Evolutionary conservation across 2,797 vertebrate species (phyloP).

Genomic region (Zalophus californianus): DNA sequence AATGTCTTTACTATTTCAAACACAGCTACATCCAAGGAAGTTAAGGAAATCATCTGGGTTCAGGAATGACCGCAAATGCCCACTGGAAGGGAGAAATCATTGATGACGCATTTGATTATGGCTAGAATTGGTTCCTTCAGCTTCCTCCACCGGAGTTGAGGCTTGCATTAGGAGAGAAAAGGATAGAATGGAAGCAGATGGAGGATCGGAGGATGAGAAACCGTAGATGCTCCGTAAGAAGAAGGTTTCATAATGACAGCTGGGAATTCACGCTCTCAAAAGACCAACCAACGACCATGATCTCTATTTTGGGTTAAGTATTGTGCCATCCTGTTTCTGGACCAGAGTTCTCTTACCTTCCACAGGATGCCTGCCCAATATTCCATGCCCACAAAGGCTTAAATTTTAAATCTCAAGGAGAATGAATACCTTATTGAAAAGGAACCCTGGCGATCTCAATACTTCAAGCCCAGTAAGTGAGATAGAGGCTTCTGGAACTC

Average conservation of each 20-base stretch:
- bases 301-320: not conserved
- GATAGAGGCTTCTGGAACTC: conserved; percentile 83
- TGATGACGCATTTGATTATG: not conserved
- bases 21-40: not conserved
- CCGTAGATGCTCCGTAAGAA: not conserved
- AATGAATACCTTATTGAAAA: conserved; percentile 80
- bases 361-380: accelerated
- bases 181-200: not conserved
- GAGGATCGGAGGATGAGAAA: accelerated
- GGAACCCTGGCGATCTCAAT: conserved; percentile 75
- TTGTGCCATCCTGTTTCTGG: accelerated
- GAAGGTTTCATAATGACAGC: not conserved
- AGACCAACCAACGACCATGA: accelerated
- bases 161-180: not conserved
- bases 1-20: not conserved
- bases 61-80: not conserved
- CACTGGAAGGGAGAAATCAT: not conserved
- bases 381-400: too few relatives aligned
- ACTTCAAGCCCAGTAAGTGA: conserved; percentile 76
- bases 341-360: accelerated
- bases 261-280: not conserved
- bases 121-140: not conserved
- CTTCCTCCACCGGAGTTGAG: not conserved
- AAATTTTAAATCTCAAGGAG: not conserved
- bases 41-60: not conserved